Evolutionary conservation across 1,140 invertebrate species (phyloP), one percentile per base, ranked within the genome.

Genomic region (Nephila pilipes): DNA sequence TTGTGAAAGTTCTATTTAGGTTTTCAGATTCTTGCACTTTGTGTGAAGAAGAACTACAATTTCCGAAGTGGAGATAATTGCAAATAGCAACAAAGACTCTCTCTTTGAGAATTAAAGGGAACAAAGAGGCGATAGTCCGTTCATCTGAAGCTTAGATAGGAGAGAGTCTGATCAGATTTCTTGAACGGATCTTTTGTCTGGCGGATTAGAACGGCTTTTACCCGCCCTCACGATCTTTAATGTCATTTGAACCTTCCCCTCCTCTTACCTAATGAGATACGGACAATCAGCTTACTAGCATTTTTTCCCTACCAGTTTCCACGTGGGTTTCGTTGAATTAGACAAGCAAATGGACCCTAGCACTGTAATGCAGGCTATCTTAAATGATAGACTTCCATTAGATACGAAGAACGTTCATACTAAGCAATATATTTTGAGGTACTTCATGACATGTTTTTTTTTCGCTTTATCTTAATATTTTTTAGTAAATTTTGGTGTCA

Each of bases 141-240:
- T 79, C 87, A 90, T 90, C 69, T 90, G 46, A 80, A 58, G 65
- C 63, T 90, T 63, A 90, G 87, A 90, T 90, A 79, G 87, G 46
- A 22, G 38, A 55, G 38, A 36, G 14, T 36, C 87, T 90, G 87
- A 90, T 90, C 87, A 75, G 87, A 90, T 90, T 90, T 90, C 46
- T 36, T 32, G 58, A 85, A 58, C 83, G 32, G 83, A 88, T 88
- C 87, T 88, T 88, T 88, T 88, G 87, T 88, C 63, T 69, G 87
- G 22, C n/a, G 87, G 87, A 88, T 88, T 88, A 88, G 63, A 88
- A 69, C 63, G 87, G 63, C 87, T 88, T 88, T 88, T 88, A 65
- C 63, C 63, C 58, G n/a, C 63, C 85, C 87, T 69, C 32, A n/a
- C 58, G 63, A 88, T 88, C 87, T 88, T 88, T 88, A 88, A 88